Conservation (phyloP, 1,140 invertebrate species). For the Drosophila trapezifrons region DNA sequence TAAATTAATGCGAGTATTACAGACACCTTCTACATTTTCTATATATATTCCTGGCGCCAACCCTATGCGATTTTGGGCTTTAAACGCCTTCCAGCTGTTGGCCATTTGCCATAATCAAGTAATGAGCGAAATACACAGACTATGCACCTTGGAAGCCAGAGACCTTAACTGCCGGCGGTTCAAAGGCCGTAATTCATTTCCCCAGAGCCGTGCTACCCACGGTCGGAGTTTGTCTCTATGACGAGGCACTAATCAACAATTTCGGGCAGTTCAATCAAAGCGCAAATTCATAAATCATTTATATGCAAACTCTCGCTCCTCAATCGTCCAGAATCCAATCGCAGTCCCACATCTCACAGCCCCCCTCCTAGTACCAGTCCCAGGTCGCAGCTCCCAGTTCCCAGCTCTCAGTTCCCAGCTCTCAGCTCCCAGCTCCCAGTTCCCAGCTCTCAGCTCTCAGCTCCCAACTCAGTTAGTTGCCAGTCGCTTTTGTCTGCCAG, state of each 20-base stretch:
- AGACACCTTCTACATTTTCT: not conserved
- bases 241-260: conserved; percentile 79
- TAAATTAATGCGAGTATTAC: too few relatives aligned
- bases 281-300: conserved; percentile 81
- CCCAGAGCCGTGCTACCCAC: conserved; percentile 46
- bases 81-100: conserved; percentile 8
- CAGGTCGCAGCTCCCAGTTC: conserved; percentile 1
- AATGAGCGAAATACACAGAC: conserved; percentile 40
- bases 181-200: conserved; percentile 66
- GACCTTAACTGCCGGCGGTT: conserved; percentile 27
- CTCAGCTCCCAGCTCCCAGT: conserved; percentile 2
- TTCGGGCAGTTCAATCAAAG: conserved; percentile 77
- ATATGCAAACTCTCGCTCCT: conserved; percentile 65
- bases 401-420: not conserved
- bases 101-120: conserved; percentile 55
- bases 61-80: not conserved
- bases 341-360: conserved; percentile 9
- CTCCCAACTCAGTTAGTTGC: conserved; percentile 8
- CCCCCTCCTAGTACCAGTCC: conserved; percentile 9
- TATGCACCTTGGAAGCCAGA: conserved; percentile 30
- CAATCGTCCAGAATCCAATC: conserved; percentile 12
- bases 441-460: conserved; percentile 8
- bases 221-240: conserved; percentile 53
- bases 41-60: not conserved
- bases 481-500: conserved; percentile 52